phyloP scores from a whole-genome alignment of 2,113 vertebrate genomes.

The Salminus brasiliensis region DNA sequence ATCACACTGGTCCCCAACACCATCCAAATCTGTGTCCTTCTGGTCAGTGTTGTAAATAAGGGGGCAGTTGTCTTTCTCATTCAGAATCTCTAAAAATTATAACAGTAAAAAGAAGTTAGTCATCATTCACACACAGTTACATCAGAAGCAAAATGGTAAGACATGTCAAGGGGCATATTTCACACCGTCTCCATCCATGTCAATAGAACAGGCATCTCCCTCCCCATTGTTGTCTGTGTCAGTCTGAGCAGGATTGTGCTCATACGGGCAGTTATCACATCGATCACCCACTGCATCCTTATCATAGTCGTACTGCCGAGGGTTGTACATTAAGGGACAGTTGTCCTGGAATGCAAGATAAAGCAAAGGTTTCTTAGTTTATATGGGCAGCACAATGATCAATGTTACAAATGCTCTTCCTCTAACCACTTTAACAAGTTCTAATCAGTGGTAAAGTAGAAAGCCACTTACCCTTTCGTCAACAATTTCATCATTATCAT shows the following conservation, averaged over 20 bases:
- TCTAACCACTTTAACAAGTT: not conserved
- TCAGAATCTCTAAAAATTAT: constrained; percentile 82
- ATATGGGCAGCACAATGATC: not conserved
- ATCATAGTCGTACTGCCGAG: constrained; percentile 91
- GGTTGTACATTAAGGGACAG: constrained; percentile 93
- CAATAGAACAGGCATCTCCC: constrained; percentile 92
- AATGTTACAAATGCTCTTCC: not conserved
- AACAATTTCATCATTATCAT: constrained; percentile 89
- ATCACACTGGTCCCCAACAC: constrained; percentile 95
- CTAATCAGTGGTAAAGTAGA: not conserved
- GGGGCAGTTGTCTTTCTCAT: constrained; percentile 94
- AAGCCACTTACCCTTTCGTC: constrained; percentile 86
- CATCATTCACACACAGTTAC: not conserved
- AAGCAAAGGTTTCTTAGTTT: not conserved
- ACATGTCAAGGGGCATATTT: not conserved
- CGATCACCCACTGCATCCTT: constrained; percentile 92
- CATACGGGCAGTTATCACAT: constrained; percentile 95
- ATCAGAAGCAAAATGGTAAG: not conserved
- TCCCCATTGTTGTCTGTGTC: constrained; percentile 92
- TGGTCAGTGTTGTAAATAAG: constrained; percentile 94
- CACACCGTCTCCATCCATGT: constrained; percentile 95
- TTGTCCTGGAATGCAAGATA: constrained; percentile 85
- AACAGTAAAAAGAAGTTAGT: not conserved
- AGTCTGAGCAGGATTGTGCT: constrained; percentile 90
- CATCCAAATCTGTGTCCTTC: constrained; percentile 91